A percentile compares a stretch with the other conserved stretches of the same genome.
Conservation (phyloP, 2,888 invertebrate genomes). For the Epinotia bilunana region DNA sequence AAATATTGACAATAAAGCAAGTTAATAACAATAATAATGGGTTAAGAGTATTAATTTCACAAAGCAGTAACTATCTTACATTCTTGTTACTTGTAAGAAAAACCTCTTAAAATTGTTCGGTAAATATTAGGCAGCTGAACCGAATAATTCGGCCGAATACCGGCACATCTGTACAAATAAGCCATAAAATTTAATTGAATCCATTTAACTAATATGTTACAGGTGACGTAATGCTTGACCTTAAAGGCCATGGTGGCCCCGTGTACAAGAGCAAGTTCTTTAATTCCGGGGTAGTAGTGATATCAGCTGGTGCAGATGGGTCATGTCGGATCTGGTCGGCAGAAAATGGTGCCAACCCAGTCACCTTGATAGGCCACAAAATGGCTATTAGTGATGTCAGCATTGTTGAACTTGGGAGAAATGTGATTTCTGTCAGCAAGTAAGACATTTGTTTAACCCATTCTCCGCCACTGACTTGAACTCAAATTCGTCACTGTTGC, state of each 20-base stretch:
- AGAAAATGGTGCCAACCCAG: conserved; percentile 87
- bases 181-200: not conserved
- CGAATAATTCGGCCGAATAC: too few species aligned
- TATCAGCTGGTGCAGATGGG: conserved; percentile 89
- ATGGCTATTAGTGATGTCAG: conserved; percentile 86
- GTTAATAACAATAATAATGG: too few species aligned
- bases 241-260: conserved; percentile 88
- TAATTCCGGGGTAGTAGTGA: conserved; percentile 87
- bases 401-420: conserved; percentile 87
- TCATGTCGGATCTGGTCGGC: conserved; percentile 88
- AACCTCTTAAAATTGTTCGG: too few species aligned
- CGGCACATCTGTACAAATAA: not conserved
- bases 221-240: conserved; percentile 75
- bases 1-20: too few species aligned
- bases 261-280: conserved; percentile 88
- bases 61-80: too few species aligned
- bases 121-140: too few species aligned
- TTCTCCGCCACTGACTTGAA: too few species aligned
- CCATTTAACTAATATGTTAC: conserved; percentile 46
- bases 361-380: conserved; percentile 86
- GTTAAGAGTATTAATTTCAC: too few species aligned
- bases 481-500: too few species aligned
- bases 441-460: conserved; percentile 54
- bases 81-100: too few species aligned
- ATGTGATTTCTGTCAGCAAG: conserved; percentile 88